Conservation (phyloP, 2,888 invertebrate species). For the Schizaphis graminum region DNA sequence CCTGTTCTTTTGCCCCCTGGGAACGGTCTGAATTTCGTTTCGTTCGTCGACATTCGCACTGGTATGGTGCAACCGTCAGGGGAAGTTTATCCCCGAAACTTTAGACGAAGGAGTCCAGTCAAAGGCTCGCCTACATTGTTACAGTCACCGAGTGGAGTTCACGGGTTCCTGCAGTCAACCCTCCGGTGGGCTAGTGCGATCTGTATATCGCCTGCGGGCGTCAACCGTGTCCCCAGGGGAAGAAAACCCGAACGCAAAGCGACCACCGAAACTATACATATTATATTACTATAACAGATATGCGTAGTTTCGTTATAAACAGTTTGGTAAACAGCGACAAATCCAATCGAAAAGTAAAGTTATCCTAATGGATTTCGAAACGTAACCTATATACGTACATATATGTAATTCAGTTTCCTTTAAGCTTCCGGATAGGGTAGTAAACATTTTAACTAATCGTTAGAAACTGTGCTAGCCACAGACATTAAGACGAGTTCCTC, state of each 20-base stretch:
- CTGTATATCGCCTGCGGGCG: not conserved
- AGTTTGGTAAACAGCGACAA: not conserved
- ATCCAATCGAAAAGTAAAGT: slow-evolving; percentile 47
- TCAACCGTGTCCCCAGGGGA: not conserved
- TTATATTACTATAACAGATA: not conserved
- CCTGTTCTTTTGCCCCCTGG: not conserved
- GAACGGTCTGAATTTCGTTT: not conserved
- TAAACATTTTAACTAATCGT: slow-evolving; percentile 50
- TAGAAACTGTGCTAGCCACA: not conserved
- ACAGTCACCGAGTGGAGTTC: not conserved
- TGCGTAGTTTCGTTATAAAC: not conserved
- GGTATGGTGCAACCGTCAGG: not conserved
- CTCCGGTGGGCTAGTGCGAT: not conserved
- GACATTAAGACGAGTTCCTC: not conserved
- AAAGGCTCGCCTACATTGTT: not conserved
- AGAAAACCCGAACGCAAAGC: not conserved
- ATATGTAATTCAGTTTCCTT: slow-evolving; percentile 1
- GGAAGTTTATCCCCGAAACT: not conserved
- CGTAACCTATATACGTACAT: not conserved
- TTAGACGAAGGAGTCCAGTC: not conserved
- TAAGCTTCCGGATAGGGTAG: not conserved
- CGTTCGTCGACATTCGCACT: not conserved
- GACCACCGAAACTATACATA: not conserved
- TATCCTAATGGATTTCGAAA: slow-evolving; percentile 45
- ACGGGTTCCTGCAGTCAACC: not conserved